Evolutionary conservation across 2,797 vertebrate genomes (phyloP), one percentile per base, ranked within the genome.

Genomic region (Phrynocephalus vlangalii): DNA sequence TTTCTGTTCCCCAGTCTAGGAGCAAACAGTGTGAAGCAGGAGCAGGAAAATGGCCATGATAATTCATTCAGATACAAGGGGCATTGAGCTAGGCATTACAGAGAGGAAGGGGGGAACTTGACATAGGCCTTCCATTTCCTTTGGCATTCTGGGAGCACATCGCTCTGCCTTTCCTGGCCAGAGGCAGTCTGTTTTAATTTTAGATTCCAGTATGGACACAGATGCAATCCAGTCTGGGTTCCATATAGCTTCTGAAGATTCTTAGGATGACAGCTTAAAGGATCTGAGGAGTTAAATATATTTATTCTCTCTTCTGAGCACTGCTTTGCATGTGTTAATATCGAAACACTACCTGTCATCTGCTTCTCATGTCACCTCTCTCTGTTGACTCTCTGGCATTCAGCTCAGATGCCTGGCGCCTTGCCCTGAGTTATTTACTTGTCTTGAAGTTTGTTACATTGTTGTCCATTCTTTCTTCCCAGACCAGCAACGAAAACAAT

Each of bases 391-490:
- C 79, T 86, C 92, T 94, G 91, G 92, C 94, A 93, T 92, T 92
- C 91, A 88, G 80, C 78, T 52, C 82, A 79, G 72, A 88, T 92
- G 88, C 84, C 78, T 24, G 48, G 79, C 77, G 78, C 91, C 93
- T 94, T 83, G 84, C 90, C 92, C 92, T 88, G 94, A 93, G 93
- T 93, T 94, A 90, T 94, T 95, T 94, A 95, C 93, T 94, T 91
- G 82, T 93, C 82, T 92, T 82, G 86, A 93, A 93, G 83, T 93
- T 84, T 86, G 68, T 87, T 91, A 92, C 86, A 71, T 90, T 88
- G 89, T 89, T 90, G 8, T 93, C 92, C 71, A 48, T 22, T 90
- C 89, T 91, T 91, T 92, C 94, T 87, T 82, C 38, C 87, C 92
- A 91, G 91, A 94, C 93, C 89, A 94, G 93, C 92, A 94, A 93